Evolutionary conservation across 2,797 vertebrate genomes (phyloP).

Genomic region (Intellagama lesueurii): DNA sequence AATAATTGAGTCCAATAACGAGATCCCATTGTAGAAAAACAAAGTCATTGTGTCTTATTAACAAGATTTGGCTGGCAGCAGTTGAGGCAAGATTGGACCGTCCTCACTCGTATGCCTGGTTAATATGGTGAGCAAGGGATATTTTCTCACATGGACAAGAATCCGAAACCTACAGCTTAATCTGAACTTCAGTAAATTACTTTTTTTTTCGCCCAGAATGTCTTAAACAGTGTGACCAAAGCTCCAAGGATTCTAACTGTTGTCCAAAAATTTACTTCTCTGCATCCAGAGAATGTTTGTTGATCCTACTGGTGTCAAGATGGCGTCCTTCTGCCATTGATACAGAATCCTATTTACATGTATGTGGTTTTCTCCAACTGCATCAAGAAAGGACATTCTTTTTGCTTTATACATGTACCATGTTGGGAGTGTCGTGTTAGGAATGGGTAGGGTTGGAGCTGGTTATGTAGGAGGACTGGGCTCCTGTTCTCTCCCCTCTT

Average conservation of each 20-base stretch:
- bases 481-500: too few species aligned
- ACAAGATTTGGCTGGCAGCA: not conserved
- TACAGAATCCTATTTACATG: too few species aligned
- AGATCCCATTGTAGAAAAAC: not conserved
- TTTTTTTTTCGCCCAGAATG: too few species aligned
- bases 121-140: not conserved
- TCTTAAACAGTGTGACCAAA: too few species aligned
- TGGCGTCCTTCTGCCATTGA: not conserved
- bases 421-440: too few species aligned
- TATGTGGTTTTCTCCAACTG: too few species aligned
- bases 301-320: not conserved
- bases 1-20: conserved; percentile 22
- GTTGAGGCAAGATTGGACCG: not conserved
- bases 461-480: too few species aligned
- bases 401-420: not conserved
- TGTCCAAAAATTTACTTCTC: too few species aligned
- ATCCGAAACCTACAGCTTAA: too few species aligned
- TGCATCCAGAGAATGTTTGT: not conserved
- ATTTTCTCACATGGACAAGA: not conserved
- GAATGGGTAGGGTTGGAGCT: too few species aligned
- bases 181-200: too few species aligned
- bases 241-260: too few species aligned
- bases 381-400: not conserved
- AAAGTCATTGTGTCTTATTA: conserved; percentile 7
- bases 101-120: not conserved